Percentiles rank a stretch among this genome's conserved stretches.
Evolutionary conservation across 2,113 vertebrate species (phyloP).

Genomic region (Phylloscopus trochiloides): DNA sequence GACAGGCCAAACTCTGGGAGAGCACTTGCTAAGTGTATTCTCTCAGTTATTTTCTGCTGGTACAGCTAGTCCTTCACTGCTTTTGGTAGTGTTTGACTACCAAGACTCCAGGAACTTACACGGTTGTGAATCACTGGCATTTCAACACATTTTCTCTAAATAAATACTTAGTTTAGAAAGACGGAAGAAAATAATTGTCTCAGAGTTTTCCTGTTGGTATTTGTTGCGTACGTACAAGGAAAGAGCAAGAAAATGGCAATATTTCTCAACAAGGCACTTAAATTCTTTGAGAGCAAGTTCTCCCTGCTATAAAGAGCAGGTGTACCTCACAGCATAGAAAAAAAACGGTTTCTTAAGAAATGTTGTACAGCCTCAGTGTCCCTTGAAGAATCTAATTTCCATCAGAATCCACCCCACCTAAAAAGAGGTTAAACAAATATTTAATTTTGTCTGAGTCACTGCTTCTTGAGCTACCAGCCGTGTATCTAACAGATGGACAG

Average conservation of each 20-base stretch:
- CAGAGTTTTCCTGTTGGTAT: neutral
- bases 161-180: neutral
- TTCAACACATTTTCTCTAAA: neutral
- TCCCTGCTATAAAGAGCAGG: neutral
- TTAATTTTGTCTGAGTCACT: neutral
- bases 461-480: neutral
- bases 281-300: neutral
- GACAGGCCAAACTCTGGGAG: neutral
- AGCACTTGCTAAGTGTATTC: neutral
- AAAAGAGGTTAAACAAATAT: constrained; percentile 50
- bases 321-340: neutral
- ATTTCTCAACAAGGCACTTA: neutral
- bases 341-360: neutral
- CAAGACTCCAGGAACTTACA: neutral
- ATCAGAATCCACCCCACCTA: neutral
- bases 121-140: neutral
- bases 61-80: neutral
- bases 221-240: neutral
- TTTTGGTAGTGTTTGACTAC: neutral
- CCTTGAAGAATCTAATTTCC: neutral
- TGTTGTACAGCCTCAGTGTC: neutral
- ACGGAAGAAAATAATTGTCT: neutral
- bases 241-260: neutral
- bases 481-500: neutral
- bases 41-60: neutral